Base-by-base conservation (phyloP, 1,140 invertebrate genomes). In the Calliopsis andreniformis region DNA sequence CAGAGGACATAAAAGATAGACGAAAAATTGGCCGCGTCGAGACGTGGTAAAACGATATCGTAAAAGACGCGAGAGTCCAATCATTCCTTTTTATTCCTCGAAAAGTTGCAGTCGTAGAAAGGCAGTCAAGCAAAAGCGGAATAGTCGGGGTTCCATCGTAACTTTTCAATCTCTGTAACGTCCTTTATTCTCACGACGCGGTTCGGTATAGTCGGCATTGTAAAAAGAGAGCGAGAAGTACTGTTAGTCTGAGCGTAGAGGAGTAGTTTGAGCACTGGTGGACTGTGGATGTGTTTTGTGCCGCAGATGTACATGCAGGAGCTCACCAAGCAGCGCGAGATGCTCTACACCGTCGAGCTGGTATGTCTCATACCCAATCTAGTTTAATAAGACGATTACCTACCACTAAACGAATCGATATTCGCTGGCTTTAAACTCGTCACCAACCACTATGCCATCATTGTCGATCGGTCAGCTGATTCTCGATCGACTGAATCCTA, bases 261-360 rank as follows among this genome's bases (percentile, higher is more conserved):
- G 42, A 84, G 87, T 89, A 86, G 87, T 91, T 90, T 90, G 89
- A 92, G 88, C 90, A 92, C 89, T 92, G 89, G 91, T 92, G 90
- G 89, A 92, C 87, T 92, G 84, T 83, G 89, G 89, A 90, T 91
- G 87, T 92, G 89, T 91, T 92, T 92, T 89, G 87, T 91, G 91
- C 93, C 93, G 92, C 95, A 96, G 95, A 95, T 95, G 92, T 96
- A 95, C 94, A 95, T 95, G 93, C 95, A 96, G 93, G 97, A 97
- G 95, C 95, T 97, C 93, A 96, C 94, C 93, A 96, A 96, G 94
- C 96, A 96, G 92, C 94, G 95, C 93, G 96, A 97, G 93, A 94
- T 96, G 93, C 93, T 96, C 91, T 95, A 96, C 93, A 96, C 95
- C 92, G 95, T 96, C 90, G 96, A 96, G 93, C 93, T 96, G 95